Evolutionary conservation across 2,113 vertebrate species (phyloP).

Genomic region (Numida meleagris): DNA sequence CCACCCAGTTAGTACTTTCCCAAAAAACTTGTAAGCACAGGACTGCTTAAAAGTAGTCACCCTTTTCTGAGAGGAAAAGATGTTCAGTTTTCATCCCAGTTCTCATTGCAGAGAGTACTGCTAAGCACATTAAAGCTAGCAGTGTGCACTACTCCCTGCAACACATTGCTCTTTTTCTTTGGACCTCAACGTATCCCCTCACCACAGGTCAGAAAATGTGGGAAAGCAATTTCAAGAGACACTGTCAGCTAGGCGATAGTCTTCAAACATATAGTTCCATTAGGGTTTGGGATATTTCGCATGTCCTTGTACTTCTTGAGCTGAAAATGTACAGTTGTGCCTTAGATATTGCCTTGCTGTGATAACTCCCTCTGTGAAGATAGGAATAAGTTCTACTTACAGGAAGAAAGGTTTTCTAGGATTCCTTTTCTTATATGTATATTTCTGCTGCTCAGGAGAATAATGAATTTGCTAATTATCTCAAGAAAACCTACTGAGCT

Average conservation of each 20-base stretch:
- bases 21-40: neutral
- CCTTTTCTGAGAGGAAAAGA: neutral
- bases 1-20: neutral
- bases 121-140: neutral
- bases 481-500: neutral
- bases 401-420: neutral
- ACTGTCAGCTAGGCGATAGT: neutral
- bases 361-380: neutral
- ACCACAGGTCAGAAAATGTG: neutral
- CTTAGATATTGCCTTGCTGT: neutral
- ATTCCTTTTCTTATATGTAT: neutral
- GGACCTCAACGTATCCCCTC: neutral
- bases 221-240: neutral
- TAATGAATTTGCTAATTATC: neutral
- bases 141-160: neutral
- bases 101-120: neutral
- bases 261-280: neutral
- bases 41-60: neutral
- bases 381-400: neutral
- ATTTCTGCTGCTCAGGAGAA: neutral
- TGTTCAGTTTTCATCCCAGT: neutral
- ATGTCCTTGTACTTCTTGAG: neutral
- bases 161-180: neutral
- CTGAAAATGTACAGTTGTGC: neutral
- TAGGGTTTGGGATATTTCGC: neutral